Percentiles rank a stretch among this genome's conserved stretches.
These are phyloP conservation scores for Aphyosemion australe DNA, from an alignment of 2,113 vertebrate species.

Conservation along the genomic window DNA sequence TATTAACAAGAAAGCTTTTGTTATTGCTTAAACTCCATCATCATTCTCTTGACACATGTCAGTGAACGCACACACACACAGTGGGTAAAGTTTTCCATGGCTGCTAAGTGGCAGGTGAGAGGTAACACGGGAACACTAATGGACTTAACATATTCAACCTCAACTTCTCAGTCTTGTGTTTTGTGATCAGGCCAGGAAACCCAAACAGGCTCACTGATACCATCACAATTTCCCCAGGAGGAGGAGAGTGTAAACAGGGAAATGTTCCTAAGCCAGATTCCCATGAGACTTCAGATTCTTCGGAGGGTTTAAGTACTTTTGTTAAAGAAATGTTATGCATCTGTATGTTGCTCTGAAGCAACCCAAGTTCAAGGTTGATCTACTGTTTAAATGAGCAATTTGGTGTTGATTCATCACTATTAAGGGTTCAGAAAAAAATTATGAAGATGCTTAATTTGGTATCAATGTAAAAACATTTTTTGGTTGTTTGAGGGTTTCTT, in stretches of 20 bases:
- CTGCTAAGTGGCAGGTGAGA: slow-evolving; percentile 12
- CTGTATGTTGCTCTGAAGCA: too few relatives aligned
- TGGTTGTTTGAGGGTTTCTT: too few relatives aligned
- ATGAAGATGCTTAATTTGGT: too few relatives aligned
- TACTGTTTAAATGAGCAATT: too few relatives aligned
- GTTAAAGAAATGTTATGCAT: too few relatives aligned
- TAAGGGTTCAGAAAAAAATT: too few relatives aligned
- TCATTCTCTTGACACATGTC: slow-evolving; percentile 23
- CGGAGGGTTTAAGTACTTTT: too few relatives aligned
- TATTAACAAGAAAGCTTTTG: too few relatives aligned
- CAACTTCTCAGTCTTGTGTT: slow-evolving; percentile 11
- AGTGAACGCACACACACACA: slow-evolving; percentile 33
- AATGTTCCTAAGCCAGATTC: slow-evolving; percentile 12
- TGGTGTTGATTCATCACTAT: too few relatives aligned
- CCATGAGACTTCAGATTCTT: background rate
- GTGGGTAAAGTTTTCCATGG: slow-evolving; percentile 44
- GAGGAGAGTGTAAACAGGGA: slow-evolving; percentile 22
- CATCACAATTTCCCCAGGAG: slow-evolving; percentile 21
- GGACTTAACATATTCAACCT: slow-evolving; percentile 30
- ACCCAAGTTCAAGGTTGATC: too few relatives aligned
- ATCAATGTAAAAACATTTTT: too few relatives aligned
- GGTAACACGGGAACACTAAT: slow-evolving; percentile 46
- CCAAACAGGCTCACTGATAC: slow-evolving; percentile 33
- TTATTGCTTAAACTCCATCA: background rate
- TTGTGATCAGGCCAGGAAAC: slow-evolving; percentile 38